These are phyloP conservation scores for Pomatorhinus ruficollis DNA, from an alignment of 2,113 vertebrate genomes.

Conservation along the genomic window DNA sequence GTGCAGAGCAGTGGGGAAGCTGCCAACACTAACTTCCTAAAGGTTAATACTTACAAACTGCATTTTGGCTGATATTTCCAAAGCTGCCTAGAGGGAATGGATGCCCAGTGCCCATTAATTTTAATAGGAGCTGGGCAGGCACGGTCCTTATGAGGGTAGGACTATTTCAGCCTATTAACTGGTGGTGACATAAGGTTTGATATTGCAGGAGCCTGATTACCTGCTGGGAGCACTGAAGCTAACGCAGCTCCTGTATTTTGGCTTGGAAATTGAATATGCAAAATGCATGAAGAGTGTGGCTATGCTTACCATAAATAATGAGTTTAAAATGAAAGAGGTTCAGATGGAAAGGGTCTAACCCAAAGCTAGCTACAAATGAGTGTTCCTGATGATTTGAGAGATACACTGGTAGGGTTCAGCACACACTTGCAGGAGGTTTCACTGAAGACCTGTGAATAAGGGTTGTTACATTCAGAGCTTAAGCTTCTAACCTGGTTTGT, in stretches of 20 bases:
- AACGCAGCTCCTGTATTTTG: constrained; percentile 8
- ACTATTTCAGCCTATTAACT: constrained; percentile 29
- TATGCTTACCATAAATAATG: constrained; percentile 40
- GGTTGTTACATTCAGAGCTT: background rate
- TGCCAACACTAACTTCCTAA: constrained; percentile 65
- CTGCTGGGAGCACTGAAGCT: constrained; percentile 31
- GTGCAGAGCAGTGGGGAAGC: background rate
- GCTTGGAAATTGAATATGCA: constrained; percentile 40
- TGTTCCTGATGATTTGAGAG: constrained; percentile 46
- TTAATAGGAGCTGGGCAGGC: constrained; percentile 47
- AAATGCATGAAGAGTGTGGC: constrained; percentile 1
- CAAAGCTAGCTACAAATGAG: background rate
- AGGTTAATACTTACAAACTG: constrained; percentile 57
- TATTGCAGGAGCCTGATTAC: constrained; percentile 14
- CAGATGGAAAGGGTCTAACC: background rate
- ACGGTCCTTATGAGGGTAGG: background rate
- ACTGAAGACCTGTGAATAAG: constrained; percentile 28
- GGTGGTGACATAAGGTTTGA: constrained; percentile 28
- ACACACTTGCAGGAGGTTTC: background rate
- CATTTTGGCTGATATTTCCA: constrained; percentile 60
- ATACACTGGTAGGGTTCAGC: background rate
- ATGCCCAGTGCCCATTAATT: constrained; percentile 42
- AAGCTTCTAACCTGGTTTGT: background rate
- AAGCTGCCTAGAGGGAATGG: constrained; percentile 48
- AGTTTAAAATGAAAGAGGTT: background rate